phyloP scores from a whole-genome alignment of 2,888 invertebrate genomes.

The Pammene fasciana region DNA sequence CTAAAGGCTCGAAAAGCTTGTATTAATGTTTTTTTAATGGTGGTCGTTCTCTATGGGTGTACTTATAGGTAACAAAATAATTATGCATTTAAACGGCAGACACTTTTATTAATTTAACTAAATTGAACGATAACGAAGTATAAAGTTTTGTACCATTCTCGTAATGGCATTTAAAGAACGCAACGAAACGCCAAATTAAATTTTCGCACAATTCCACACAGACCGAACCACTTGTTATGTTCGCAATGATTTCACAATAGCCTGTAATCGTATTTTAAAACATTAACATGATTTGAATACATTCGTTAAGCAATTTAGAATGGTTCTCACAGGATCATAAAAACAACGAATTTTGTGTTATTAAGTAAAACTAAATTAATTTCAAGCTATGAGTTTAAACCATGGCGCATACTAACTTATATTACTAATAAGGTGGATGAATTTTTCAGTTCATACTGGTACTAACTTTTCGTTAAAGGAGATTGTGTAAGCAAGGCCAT shows the following conservation, averaged over 20 bases:
- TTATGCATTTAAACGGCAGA: background rate
- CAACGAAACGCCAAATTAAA: conserved; percentile 19
- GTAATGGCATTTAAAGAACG: conserved; percentile 5
- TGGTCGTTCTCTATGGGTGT: too few species aligned
- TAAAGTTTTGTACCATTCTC: background rate
- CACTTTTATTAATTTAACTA: background rate
- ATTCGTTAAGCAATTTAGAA: conserved; percentile 4
- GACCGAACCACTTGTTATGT: conserved; percentile 8
- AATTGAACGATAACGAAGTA: background rate
- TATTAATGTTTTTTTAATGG: too few species aligned
- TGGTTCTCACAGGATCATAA: background rate
- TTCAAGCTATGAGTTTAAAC: too few species aligned
- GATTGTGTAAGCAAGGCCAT: too few species aligned
- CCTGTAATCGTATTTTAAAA: conserved; percentile 23
- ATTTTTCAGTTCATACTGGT: too few species aligned
- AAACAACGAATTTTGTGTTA: background rate
- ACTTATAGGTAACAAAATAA: background rate
- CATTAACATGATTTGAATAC: background rate
- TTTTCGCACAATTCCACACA: conserved; percentile 2
- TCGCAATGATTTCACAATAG: conserved; percentile 17
- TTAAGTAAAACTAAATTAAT: too few species aligned
- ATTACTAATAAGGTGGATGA: too few species aligned
- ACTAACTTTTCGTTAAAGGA: too few species aligned
- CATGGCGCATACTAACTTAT: too few species aligned
- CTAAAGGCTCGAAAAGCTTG: background rate